Evolutionary conservation across 1,140 invertebrate genomes (phyloP), one percentile per base, ranked within the genome.

Genomic region (Pentalonia nigronervosa): DNA sequence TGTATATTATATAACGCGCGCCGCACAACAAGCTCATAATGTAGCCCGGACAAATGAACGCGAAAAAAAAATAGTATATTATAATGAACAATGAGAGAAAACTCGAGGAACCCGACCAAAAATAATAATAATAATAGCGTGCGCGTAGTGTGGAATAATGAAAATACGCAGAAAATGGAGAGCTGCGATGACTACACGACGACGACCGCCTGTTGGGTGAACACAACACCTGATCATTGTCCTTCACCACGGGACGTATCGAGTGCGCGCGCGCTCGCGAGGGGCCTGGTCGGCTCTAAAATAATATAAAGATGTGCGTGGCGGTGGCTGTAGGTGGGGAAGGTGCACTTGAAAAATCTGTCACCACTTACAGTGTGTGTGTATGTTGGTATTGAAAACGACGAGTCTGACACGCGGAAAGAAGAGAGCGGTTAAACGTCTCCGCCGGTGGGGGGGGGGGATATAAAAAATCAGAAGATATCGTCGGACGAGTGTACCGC

Each of bases 171-270:
- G 41, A 90, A 90, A 90, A 90, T 53, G 9, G 53, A 23, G 11
- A 34, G 87, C n/a, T 41, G 30, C 9, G 83, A 41, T 21, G 83
- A 23, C 36, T 23, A 56, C n/a, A 36, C n/a, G 91, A 47, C 91
- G 48, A 86, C 45, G 81, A 84, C 48, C 91, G 20, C 81, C 48
- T 11, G 91, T 60, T 21, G 91, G 76, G 91, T 11, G 23, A 47
- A 83, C 76, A 92, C 76, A 83, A 91, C 90, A 91, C 91, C 76
- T 36, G 76, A 92, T 48, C 76, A 92, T 92, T 92, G 81, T 93
- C 81, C 81, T 56, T 86, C 91, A 50, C 91, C 91, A 25, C 91
- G 81, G 81, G 91, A 83, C 60, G 81, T 84, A 53, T n/a, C 88
- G 50, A 50, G 86, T 21, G 36, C n/a, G 53, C 53, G 56, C 36